phyloP scores from a whole-genome alignment of 2,888 invertebrate species.

The Drosophila formosana region DNA sequence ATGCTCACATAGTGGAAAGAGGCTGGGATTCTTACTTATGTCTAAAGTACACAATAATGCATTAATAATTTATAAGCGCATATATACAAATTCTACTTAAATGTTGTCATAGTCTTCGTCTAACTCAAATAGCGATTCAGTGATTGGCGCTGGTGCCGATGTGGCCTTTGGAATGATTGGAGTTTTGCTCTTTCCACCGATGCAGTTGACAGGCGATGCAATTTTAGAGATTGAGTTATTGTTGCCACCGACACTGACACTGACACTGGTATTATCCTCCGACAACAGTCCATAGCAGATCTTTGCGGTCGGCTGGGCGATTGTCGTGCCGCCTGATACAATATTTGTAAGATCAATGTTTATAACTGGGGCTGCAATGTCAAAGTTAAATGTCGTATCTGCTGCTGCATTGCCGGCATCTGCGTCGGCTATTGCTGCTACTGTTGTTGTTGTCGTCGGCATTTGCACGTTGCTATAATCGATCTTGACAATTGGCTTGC shows the following conservation, averaged over 20 bases:
- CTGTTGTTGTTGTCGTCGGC: slow-evolving; percentile 32
- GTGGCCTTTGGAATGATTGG: slow-evolving; percentile 68
- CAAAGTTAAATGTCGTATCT: slow-evolving; percentile 59
- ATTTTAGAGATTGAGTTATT: slow-evolving; percentile 61
- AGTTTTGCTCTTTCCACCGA: slow-evolving; percentile 62
- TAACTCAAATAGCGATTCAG: slow-evolving; percentile 82
- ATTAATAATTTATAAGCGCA: slow-evolving; percentile 72
- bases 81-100: slow-evolving; percentile 68
- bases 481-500: slow-evolving; percentile 84
- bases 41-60: slow-evolving; percentile 63
- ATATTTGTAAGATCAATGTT: slow-evolving; percentile 85
- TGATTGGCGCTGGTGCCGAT: slow-evolving; percentile 55
- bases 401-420: slow-evolving; percentile 39
- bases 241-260: slow-evolving; percentile 22
- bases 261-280: slow-evolving; percentile 30
- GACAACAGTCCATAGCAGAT: slow-evolving; percentile 58
- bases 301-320: slow-evolving; percentile 44
- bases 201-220: slow-evolving; percentile 53
- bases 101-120: slow-evolving; percentile 86
- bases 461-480: slow-evolving; percentile 84
- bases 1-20: slow-evolving; percentile 19
- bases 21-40: slow-evolving; percentile 29
- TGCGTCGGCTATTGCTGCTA: background rate
- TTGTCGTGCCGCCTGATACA: slow-evolving; percentile 60
- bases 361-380: slow-evolving; percentile 81